Evolutionary conservation across 2,797 vertebrate species (phyloP), one percentile per base, ranked within the genome.

Genomic region (Sardinella longiceps): DNA sequence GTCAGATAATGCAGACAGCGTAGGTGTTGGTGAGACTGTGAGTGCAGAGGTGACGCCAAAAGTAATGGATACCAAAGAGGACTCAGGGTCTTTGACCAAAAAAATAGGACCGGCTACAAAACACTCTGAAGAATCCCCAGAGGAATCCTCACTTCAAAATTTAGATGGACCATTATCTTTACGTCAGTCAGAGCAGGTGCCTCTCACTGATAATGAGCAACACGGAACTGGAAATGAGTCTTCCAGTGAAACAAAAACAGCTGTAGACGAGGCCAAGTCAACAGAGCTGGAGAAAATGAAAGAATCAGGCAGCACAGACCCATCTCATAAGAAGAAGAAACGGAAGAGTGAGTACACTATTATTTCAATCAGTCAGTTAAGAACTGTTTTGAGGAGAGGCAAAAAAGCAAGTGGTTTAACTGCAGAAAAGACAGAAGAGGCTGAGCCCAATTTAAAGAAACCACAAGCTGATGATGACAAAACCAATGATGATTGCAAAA

Each of bases 291-390:
- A 66, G 14, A 70, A 15, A 70, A 33, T 30, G 9, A 63, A 70
- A 14, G 70, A 77, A 20, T 1, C 37, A 5, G 15, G 15, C n/a
- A 43, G 20, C 37, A 84, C 84, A 50, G 51, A 56, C 5, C 0
- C 6, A 5, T 80, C 60, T 84, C 63, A 28, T 45, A 60, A 84
- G 83, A 84, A 85, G 48, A 81, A 6, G 56, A 87, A 84, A 82
- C 90, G 87, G 84, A 90, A 86, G 20, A 85, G 83, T 46, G 89
- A 91, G 48, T 84, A 88, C 84, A 86, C 81, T 81, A 89, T 88
- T 82, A 90, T 91, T 85, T 90, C 94, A 37, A 87, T 95, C 48
- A 92, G 87, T 82, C 93, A 92, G 89, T 86, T 95, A 28, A 96
- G 94, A 84, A 92, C 92, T 0, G 91, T 94, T 85, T 87, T 95